A percentile compares a stretch with the other conserved stretches of the same genome.
Evolutionary conservation across 2,888 invertebrate species (phyloP).

Genomic region (Dendrolimus houi): DNA sequence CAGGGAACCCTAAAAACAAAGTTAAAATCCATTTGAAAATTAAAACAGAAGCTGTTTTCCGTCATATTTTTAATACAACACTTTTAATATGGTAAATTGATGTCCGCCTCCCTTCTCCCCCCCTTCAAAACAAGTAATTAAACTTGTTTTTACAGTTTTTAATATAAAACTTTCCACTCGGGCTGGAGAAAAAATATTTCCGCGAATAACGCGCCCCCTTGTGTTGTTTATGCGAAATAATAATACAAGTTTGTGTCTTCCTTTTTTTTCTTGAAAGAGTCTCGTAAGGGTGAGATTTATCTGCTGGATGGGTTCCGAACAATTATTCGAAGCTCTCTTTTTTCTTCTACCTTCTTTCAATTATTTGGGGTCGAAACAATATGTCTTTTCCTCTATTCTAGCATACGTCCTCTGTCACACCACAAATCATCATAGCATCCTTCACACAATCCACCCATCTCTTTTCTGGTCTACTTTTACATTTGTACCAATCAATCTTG

Average conservation of each 20-base stretch:
- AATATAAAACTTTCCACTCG: constrained; percentile 61
- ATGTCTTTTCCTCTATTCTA: no score
- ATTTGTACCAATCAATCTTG: no score
- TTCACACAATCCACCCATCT: no score
- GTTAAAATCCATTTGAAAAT: constrained; percentile 10
- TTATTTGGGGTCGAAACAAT: no score
- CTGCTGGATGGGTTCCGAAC: not conserved
- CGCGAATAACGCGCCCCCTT: constrained; percentile 10
- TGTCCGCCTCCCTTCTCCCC: constrained; percentile 32
- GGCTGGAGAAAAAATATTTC: constrained; percentile 23
- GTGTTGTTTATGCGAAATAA: constrained; percentile 23
- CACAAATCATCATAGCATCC: no score
- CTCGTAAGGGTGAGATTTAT: not conserved
- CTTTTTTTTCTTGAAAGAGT: constrained; percentile 5
- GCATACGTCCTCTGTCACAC: no score
- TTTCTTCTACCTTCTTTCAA: no score
- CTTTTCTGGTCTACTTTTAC: no score
- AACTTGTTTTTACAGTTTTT: constrained; percentile 56
- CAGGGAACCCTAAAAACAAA: constrained; percentile 5
- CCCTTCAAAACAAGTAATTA: constrained; percentile 44
- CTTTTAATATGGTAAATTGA: constrained; percentile 45
- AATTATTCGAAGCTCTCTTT: no score
- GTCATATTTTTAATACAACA: constrained; percentile 41
- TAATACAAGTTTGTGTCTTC: constrained; percentile 14
- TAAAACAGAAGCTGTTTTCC: constrained; percentile 16